Percentiles rank a stretch among this genome's conserved stretches.
Conservation (phyloP, 1,140 invertebrate species). For the Daktulosphaira vitifoliae region DNA sequence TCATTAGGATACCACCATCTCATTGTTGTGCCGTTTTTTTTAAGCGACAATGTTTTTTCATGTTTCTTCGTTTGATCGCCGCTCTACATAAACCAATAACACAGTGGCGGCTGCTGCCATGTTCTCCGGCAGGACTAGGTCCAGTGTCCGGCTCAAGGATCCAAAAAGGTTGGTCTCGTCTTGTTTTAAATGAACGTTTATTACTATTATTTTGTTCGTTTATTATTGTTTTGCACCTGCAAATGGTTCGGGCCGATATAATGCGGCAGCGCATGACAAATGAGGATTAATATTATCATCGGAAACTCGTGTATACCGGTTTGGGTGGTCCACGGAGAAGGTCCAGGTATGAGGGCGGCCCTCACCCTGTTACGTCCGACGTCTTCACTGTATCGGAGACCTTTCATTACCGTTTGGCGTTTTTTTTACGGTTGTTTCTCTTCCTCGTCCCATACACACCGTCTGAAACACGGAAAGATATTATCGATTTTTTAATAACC, state of each 20-base stretch:
- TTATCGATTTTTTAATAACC: conserved; percentile 20
- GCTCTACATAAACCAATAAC: too few relatives aligned
- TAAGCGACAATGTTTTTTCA: too few relatives aligned
- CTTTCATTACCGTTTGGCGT: background rate
- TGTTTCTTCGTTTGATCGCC: too few relatives aligned
- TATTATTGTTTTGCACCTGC: too few relatives aligned
- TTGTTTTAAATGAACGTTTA: too few relatives aligned
- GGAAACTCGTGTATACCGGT: background rate
- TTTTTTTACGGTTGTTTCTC: background rate
- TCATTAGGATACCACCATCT: too few relatives aligned
- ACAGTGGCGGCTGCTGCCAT: background rate
- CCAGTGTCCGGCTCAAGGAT: conserved; percentile 29
- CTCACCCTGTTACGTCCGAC: background rate
- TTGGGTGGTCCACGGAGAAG: conserved; percentile 15
- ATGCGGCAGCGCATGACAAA: background rate
- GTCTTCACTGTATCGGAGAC: background rate
- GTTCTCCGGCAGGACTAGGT: conserved; percentile 23
- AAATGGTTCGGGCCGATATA: too few relatives aligned
- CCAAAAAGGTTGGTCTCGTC: conserved; percentile 18
- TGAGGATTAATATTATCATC: background rate
- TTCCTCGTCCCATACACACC: background rate
- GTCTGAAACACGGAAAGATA: background rate
- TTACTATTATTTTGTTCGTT: background rate
- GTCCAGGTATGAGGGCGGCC: background rate
- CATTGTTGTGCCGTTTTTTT: too few relatives aligned